Evolutionary conservation across 2,113 vertebrate species (phyloP).

Genomic region (Elgaria multicarinata): DNA sequence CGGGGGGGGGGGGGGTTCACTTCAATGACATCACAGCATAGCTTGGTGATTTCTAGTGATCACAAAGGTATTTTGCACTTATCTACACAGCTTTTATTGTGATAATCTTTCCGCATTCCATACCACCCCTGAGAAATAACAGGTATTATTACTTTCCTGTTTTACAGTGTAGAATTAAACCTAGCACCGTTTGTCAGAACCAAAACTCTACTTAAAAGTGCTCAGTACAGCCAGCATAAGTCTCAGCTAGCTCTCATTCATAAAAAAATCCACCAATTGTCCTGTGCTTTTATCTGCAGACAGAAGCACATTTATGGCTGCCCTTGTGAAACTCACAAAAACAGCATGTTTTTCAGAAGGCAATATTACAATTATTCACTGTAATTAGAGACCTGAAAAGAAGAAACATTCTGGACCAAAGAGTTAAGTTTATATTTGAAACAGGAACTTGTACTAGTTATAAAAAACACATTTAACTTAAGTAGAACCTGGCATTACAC

Average conservation of each 20-base stretch:
- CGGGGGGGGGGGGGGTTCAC: too few species aligned
- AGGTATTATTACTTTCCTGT: neutral
- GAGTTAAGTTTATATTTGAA: conserved; percentile 17
- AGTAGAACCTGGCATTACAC: conserved; percentile 51
- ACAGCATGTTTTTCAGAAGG: conserved; percentile 8
- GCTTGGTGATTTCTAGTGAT: conserved; percentile 3
- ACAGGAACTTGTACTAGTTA: conserved; percentile 25
- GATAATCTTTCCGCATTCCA: neutral
- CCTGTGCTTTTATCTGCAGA: neutral
- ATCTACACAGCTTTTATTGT: neutral
- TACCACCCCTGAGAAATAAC: neutral
- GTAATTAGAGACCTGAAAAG: neutral
- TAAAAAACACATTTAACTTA: conserved; percentile 36
- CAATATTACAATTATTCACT: neutral
- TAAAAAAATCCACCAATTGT: neutral
- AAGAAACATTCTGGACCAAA: neutral
- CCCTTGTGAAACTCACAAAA: neutral
- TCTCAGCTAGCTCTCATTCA: neutral
- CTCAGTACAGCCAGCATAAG: neutral
- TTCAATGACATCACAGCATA: conserved; percentile 23
- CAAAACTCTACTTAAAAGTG: too few species aligned
- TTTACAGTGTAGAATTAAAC: neutral
- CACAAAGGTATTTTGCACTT: conserved; percentile 1
- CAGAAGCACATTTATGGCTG: neutral
- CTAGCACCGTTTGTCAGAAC: neutral